A percentile compares a stretch with the other conserved stretches of the same genome.
These are phyloP conservation scores for Myiotriccus ornatus DNA, from an alignment of 2,797 vertebrate species.

Conservation along the genomic window DNA sequence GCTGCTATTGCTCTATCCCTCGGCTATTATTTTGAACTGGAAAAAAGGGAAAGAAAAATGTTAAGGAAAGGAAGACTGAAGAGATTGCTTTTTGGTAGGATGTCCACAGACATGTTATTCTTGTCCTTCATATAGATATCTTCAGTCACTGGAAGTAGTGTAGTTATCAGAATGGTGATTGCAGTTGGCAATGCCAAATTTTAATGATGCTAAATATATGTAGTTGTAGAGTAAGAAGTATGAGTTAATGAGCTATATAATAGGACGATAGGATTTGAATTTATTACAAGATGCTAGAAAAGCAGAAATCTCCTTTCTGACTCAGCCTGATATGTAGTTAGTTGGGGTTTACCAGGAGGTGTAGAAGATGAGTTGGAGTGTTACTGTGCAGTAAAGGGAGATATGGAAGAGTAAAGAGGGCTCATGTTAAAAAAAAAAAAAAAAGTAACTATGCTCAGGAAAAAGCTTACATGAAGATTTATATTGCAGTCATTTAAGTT, in stretches of 20 bases:
- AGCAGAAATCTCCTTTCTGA: neutral
- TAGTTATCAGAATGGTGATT: neutral
- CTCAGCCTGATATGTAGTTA: neutral
- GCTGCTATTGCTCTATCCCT: fast-evolving
- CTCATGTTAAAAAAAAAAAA: neutral
- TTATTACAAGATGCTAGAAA: neutral
- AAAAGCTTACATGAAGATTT: neutral
- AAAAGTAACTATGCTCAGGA: neutral
- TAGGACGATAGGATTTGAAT: neutral
- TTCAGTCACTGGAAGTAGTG: neutral
- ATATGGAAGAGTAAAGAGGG: neutral
- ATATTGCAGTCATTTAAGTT: neutral
- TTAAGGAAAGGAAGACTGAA: neutral
- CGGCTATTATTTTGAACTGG: neutral
- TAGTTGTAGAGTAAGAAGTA: neutral
- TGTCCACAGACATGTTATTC: neutral
- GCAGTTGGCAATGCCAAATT: neutral
- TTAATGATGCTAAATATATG: neutral
- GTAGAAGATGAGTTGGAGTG: neutral
- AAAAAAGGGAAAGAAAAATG: neutral
- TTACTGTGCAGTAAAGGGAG: neutral
- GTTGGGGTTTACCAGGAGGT: neutral
- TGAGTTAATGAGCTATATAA: neutral
- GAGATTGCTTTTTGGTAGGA: neutral
- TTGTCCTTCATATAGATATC: neutral